Conservation (phyloP, 2,888 invertebrate genomes). For the Rotaria magnacalcarata region DNA sequence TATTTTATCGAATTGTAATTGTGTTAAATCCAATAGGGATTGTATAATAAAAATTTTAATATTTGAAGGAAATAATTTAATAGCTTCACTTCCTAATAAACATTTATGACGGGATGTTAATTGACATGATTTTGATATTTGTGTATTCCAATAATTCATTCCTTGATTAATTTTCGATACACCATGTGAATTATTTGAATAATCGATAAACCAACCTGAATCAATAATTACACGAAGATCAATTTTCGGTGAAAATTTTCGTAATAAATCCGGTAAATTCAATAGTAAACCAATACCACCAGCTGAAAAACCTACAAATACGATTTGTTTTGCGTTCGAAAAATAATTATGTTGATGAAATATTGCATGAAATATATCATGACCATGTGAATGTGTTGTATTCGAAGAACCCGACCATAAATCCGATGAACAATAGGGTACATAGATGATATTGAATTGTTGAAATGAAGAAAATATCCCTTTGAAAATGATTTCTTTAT, state of each 20-base stretch:
- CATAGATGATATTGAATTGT: constrained; percentile 37
- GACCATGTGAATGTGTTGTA: constrained; percentile 37
- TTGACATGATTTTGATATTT: not conserved
- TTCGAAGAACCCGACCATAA: constrained; percentile 42
- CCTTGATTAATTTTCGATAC: constrained; percentile 11
- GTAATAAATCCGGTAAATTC: constrained; percentile 22
- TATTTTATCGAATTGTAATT: constrained; percentile 2
- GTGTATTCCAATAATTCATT: constrained; percentile 5
- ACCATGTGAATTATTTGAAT: constrained; percentile 19
- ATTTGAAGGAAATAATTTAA: not conserved
- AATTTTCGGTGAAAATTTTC: not conserved
- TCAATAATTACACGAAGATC: constrained; percentile 41
- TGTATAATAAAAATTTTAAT: constrained; percentile 41
- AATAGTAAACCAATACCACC: constrained; percentile 44
- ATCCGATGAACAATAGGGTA: constrained; percentile 45
- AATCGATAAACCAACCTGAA: constrained; percentile 43
- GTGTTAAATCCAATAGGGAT: constrained; percentile 38
- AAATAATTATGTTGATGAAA: constrained; percentile 12
- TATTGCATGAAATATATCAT: constrained; percentile 37
- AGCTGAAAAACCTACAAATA: constrained; percentile 40
- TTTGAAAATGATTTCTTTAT: not conserved
- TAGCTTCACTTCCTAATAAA: constrained; percentile 16
- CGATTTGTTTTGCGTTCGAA: constrained; percentile 28
- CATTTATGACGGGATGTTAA: not conserved
- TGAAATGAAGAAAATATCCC: constrained; percentile 42